Percentiles rank a stretch among this genome's conserved stretches.
Evolutionary conservation across 2,113 vertebrate species (phyloP).

Genomic region (Crypturellus undulatus): DNA sequence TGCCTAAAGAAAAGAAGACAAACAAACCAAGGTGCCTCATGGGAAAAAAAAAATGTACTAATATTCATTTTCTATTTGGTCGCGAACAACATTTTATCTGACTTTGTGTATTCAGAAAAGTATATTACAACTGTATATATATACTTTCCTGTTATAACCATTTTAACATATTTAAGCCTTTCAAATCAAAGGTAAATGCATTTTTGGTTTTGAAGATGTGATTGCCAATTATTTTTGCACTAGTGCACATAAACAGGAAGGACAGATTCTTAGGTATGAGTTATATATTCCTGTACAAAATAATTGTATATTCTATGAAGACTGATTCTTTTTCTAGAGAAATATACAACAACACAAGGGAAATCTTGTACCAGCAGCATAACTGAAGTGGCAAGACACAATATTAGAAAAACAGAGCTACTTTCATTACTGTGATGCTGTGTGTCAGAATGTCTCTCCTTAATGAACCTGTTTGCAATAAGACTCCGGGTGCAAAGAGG

Average conservation of each 20-base stretch:
- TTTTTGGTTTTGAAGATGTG: conserved; percentile 78
- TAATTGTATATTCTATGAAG: conserved; percentile 90
- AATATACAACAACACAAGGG: conserved; percentile 88
- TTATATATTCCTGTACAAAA: conserved; percentile 87
- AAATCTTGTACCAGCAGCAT: conserved; percentile 86
- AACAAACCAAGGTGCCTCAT: conserved; percentile 23
- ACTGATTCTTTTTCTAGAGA: conserved; percentile 85
- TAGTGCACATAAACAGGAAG: conserved; percentile 81
- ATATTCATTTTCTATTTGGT: conserved; percentile 74
- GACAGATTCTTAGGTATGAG: conserved; percentile 82
- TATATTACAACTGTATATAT: conserved; percentile 56
- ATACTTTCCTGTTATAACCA: not conserved
- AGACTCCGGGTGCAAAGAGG: conserved; percentile 87
- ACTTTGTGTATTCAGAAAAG: conserved; percentile 67
- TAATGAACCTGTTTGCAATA: conserved; percentile 91
- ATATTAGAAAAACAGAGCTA: conserved; percentile 87
- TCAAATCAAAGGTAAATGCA: conserved; percentile 74
- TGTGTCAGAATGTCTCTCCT: conserved; percentile 88
- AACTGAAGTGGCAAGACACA: conserved; percentile 88
- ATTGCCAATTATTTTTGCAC: conserved; percentile 85
- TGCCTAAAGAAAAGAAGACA: conserved; percentile 50
- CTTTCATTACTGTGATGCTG: conserved; percentile 89
- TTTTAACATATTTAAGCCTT: conserved; percentile 68
- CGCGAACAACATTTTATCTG: conserved; percentile 61
- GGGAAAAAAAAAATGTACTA: conserved; percentile 44